phyloP scores from a whole-genome alignment of 2,113 vertebrate species.

The Apaloderma vittatum region DNA sequence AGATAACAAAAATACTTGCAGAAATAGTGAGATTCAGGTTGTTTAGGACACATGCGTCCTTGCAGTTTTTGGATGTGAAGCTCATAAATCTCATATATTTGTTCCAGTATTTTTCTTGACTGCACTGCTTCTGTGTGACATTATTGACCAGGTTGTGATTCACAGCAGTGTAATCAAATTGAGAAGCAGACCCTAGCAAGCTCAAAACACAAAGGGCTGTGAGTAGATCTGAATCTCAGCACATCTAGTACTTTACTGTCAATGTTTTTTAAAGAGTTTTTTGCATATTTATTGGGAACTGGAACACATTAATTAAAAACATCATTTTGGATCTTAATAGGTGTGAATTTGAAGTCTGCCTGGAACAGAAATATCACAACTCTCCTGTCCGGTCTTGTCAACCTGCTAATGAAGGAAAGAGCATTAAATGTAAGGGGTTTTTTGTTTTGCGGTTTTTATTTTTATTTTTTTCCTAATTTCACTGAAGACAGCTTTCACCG shows the following conservation, averaged over 20 bases:
- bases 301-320: slow-evolving; percentile 2
- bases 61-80: background rate
- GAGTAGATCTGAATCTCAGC: background rate
- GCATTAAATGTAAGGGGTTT: background rate
- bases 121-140: background rate
- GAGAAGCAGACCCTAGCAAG: background rate
- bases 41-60: background rate
- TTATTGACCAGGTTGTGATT: background rate
- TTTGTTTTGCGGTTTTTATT: background rate
- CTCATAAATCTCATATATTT: background rate
- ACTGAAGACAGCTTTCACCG: background rate
- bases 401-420: background rate
- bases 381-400: background rate
- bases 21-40: background rate
- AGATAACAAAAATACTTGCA: background rate
- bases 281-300: background rate
- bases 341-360: background rate
- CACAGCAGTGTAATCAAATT: background rate
- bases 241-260: background rate
- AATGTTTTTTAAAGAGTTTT: background rate
- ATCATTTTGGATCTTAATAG: background rate
- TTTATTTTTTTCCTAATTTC: background rate
- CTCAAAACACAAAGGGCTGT: background rate
- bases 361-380: background rate
- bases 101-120: background rate